Percentiles rank a stretch among this genome's conserved stretches.
Conservation (phyloP, 2,113 vertebrate species). For the Tauraco erythrolophus region DNA sequence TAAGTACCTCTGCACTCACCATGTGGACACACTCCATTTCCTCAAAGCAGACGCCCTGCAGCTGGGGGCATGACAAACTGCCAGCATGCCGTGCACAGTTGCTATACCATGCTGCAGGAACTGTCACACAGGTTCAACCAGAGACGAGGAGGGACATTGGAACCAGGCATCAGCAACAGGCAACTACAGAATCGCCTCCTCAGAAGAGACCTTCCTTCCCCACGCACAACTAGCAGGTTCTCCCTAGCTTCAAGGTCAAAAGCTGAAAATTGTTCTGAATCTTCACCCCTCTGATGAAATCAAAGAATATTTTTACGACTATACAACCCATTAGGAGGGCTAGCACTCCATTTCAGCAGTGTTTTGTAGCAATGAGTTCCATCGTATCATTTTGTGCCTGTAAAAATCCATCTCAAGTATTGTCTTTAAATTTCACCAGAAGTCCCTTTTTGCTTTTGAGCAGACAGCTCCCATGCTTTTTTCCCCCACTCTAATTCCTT, state of each 20-base stretch:
- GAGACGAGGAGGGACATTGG: neutral
- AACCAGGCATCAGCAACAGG: neutral
- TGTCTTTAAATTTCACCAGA: neutral
- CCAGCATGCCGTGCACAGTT: fast-evolving
- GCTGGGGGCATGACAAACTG: neutral
- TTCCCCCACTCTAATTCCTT: neutral
- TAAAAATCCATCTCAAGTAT: neutral
- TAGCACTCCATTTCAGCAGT: neutral
- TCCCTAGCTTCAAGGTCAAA: neutral
- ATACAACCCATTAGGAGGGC: neutral
- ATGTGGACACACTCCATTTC: neutral
- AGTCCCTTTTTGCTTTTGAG: neutral
- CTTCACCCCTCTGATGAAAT: neutral
- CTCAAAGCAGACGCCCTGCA: neutral
- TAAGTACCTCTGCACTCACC: neutral
- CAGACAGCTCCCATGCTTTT: neutral
- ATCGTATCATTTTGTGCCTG: neutral
- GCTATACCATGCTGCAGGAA: neutral
- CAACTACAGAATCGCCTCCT: neutral
- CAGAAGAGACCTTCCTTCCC: neutral
- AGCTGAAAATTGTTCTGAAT: neutral
- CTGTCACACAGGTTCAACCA: neutral
- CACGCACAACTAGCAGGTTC: neutral
- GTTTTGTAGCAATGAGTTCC: neutral
- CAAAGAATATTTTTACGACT: neutral